Percentiles rank a stretch among this genome's conserved stretches.
phyloP scores from a whole-genome alignment of 1,140 invertebrate genomes.

The Calliopsis andreniformis region DNA sequence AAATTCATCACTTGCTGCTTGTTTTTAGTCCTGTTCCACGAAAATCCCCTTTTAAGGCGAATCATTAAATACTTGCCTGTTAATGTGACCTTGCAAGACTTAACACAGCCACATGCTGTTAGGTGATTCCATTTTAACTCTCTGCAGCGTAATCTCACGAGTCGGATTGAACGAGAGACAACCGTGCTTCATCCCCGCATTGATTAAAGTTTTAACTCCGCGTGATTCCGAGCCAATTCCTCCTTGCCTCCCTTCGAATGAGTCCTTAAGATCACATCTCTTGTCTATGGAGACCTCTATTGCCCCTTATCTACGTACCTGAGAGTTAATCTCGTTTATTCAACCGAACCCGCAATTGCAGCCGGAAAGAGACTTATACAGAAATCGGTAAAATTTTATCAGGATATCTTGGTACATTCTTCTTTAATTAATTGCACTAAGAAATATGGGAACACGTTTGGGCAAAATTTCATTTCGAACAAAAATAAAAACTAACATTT shows the following conservation, averaged over 20 bases:
- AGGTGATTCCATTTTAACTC: constrained; percentile 50
- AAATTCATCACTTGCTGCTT: no score
- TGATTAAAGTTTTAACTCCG: constrained; percentile 59
- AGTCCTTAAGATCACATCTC: constrained; percentile 53
- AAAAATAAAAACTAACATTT: no score
- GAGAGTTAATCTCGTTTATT: constrained; percentile 54
- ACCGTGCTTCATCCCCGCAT: constrained; percentile 44
- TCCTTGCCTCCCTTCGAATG: constrained; percentile 37
- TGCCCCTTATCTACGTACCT: constrained; percentile 53
- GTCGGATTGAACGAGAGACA: constrained; percentile 43
- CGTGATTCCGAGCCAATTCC: constrained; percentile 53
- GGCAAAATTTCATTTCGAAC: no score
- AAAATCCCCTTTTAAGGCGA: no score
- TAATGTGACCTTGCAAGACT: constrained; percentile 33
- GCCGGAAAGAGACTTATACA: background rate
- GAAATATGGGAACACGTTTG: no score
- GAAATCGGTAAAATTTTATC: background rate
- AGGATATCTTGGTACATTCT: no score
- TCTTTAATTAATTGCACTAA: no score
- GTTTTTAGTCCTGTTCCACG: no score
- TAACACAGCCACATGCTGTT: constrained; percentile 47
- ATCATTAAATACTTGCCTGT: no score
- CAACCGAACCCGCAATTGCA: constrained; percentile 45
- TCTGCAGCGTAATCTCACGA: constrained; percentile 44
- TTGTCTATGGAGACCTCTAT: constrained; percentile 18